Base-by-base conservation (phyloP, 2,888 invertebrate genomes). In the Mystacides longicornis region DNA sequence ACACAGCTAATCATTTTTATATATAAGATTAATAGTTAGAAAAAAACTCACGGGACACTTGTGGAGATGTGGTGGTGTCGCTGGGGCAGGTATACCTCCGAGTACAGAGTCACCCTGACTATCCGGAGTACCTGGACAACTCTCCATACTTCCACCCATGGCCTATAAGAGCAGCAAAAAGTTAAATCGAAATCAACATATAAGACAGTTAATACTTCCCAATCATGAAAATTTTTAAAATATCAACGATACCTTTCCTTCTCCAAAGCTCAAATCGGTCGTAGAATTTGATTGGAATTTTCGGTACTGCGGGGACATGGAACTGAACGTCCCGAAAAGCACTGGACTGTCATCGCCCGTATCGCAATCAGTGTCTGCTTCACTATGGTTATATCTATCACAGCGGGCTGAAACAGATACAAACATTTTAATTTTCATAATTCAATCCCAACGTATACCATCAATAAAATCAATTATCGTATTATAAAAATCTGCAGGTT, bases 361-460 rank as follows among this genome's bases (percentile, higher is more conserved):
- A 69, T 79, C 69, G 67, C 79, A 71, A 71, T 80, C 69, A 56
- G 80, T 72, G 67, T 81, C 71, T 63, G 77, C 71, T 65, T 80
- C 69, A 69, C 78, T 71, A 71, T 80, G 71, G 71, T 76, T 77
- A 71, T 71, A 76, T 18, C 77, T 68, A 61, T 77, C 77, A 64
- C 77, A 77, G 0, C 77, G 73, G 48, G 75, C 77, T 77, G 59
- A 0, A 20, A 19, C 51, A 2, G 27, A 19, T 27, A 31, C 11
- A 11, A 43, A 43, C 14, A 27, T 27, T 27, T 27, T 27, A 27
- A 7, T 27, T 5, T 27, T 7, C 11, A 11, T 11, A 27, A 27
- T 7, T 11, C 27, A 27, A n/a, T n/a, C n/a, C n/a, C n/a, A n/a
- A n/a, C n/a, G n/a, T n/a, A n/a, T n/a, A n/a, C n/a, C n/a, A n/a